Conservation (phyloP, 2,797 vertebrate genomes). For the Kryptopterus vitreolus region DNA sequence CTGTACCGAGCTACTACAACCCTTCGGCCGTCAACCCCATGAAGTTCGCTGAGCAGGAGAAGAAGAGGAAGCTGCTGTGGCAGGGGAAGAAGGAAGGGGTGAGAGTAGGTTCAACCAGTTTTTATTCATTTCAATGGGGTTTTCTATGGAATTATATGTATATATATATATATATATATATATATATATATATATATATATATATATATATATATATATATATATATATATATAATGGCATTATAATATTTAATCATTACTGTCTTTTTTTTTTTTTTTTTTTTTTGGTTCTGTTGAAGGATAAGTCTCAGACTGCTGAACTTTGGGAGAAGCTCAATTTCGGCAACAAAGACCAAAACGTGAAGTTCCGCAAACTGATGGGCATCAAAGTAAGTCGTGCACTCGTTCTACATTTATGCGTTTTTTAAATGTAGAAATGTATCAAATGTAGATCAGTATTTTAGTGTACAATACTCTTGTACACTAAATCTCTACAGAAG, state of each 20-base stretch:
- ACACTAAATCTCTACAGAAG: too few relatives aligned
- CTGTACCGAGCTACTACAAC: constrained; percentile 98
- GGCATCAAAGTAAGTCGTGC: constrained; percentile 89
- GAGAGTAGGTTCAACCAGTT: constrained; percentile 47
- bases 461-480: too few relatives aligned
- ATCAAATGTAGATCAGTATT: too few relatives aligned
- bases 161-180: too few relatives aligned
- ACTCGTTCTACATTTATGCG: constrained; percentile 31
- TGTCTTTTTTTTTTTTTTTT: too few relatives aligned
- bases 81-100: constrained; percentile 98
- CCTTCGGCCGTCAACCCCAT: constrained; percentile 97
- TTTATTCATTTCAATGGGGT: too few relatives aligned
- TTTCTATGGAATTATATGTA: too few relatives aligned
- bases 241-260: too few relatives aligned
- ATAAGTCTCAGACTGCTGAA: constrained; percentile 96
- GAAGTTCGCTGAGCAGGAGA: constrained; percentile 97
- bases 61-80: constrained; percentile 97
- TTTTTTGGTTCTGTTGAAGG: constrained; percentile 77
- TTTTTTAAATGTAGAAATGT: neutral
- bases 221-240: too few relatives aligned
- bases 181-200: too few relatives aligned
- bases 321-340: constrained; percentile 98
- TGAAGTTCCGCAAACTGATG: constrained; percentile 98
- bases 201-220: too few relatives aligned
- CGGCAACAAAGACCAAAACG: constrained; percentile 99